Percentiles rank a stretch among this genome's conserved stretches.
phyloP scores from a whole-genome alignment of 2,113 vertebrate species.

The Pelobates fuscus region DNA sequence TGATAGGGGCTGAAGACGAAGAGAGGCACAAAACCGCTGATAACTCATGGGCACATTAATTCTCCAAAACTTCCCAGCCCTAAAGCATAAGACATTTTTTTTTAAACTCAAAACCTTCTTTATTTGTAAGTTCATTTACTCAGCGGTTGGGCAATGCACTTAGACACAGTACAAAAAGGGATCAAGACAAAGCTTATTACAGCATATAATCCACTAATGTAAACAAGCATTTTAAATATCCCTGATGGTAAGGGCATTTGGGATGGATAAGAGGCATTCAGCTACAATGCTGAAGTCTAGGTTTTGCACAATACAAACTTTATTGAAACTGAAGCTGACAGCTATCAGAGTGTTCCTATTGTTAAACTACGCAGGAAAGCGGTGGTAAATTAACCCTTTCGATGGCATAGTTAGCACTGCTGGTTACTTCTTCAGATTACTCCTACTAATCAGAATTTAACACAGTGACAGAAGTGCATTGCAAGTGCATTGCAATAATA shows the following conservation, averaged over 20 bases:
- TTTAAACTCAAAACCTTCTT: background rate
- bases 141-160: conserved; percentile 3
- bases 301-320: background rate
- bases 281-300: background rate
- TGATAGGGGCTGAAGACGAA: conserved; percentile 14
- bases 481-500: too few species aligned
- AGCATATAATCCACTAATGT: conserved; percentile 38
- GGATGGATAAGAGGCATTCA: conserved; percentile 14
- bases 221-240: conserved; percentile 21
- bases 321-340: too few species aligned
- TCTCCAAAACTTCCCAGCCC: background rate
- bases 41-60: background rate
- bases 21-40: conserved; percentile 6
- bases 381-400: too few species aligned
- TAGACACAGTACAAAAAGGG: conserved; percentile 32
- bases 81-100: background rate
- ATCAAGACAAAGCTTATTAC: conserved; percentile 40
- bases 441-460: too few species aligned
- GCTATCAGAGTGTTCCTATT: too few species aligned
- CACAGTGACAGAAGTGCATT: too few species aligned
- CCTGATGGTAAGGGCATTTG: conserved; percentile 22
- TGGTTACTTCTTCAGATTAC: too few species aligned
- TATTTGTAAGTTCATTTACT: conserved; percentile 23
- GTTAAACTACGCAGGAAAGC: too few species aligned
- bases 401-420: too few species aligned